These are phyloP conservation scores for Aurelia aurita DNA, from an alignment of 30 jellyfish, hydroid and myxozoan species.

Conservation along the genomic window DNA sequence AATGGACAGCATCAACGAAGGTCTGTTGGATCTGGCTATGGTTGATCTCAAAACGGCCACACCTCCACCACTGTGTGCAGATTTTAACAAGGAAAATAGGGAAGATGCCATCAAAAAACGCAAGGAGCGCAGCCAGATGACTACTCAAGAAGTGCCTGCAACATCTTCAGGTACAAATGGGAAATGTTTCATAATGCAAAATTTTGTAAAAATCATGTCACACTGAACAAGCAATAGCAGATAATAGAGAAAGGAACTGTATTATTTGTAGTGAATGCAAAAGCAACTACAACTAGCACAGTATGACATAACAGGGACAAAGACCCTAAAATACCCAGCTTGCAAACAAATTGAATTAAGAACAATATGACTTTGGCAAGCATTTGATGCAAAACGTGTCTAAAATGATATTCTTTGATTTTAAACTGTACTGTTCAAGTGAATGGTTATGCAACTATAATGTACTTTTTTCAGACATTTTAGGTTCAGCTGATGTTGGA, in stretches of 20 bases:
- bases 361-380: no score
- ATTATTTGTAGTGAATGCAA: no score
- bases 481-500: constrained; percentile 17
- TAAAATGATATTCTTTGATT: not conserved
- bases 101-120: constrained; percentile 14
- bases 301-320: no score
- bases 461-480: not conserved
- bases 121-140: not conserved
- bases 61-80: constrained; percentile 44
- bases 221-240: no score
- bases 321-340: no score
- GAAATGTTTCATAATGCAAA: not conserved
- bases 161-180: constrained; percentile 21
- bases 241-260: no score
- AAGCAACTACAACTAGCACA: no score
- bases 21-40: not conserved
- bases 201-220: no score
- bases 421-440: not conserved
- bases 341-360: no score
- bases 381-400: no score
- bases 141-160: constrained; percentile 37
- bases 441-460: not conserved
- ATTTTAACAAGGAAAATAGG: constrained; percentile 21
- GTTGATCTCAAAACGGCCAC: not conserved
- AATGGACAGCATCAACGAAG: constrained; percentile 16